Conservation (phyloP, 2,113 vertebrate species). For the Coturnix japonica region DNA sequence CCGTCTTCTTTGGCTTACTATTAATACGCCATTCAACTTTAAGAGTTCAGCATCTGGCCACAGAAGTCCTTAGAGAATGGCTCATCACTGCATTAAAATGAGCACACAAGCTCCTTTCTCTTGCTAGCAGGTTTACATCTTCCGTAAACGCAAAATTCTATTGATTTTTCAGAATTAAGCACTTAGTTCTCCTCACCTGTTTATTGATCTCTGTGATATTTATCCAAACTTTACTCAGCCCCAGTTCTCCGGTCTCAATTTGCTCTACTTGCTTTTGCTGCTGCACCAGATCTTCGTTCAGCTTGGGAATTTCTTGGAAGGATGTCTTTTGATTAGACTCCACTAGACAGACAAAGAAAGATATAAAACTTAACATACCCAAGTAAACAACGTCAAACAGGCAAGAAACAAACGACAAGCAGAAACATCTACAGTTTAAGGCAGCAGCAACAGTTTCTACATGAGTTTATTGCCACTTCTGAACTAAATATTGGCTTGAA, state of each 20-base stretch:
- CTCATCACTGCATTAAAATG: background rate
- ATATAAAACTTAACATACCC: background rate
- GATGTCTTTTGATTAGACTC: constrained; percentile 93
- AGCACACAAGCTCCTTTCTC: background rate
- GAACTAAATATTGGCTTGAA: background rate
- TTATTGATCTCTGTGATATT: constrained; percentile 94
- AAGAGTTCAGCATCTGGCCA: background rate
- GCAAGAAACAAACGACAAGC: background rate
- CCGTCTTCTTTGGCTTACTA: background rate
- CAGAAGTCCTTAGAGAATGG: background rate
- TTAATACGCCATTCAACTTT: background rate
- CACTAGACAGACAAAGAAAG: constrained; percentile 80
- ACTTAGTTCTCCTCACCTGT: constrained; percentile 82
- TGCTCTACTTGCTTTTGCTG: constrained; percentile 88
- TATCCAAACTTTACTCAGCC: constrained; percentile 89
- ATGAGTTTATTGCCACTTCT: background rate
- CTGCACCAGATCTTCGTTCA: constrained; percentile 91
- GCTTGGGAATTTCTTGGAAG: constrained; percentile 90
- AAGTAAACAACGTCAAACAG: background rate
- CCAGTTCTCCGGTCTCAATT: constrained; percentile 88
- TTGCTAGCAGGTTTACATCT: background rate
- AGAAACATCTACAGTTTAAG: background rate
- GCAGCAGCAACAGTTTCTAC: background rate
- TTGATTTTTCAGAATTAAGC: background rate
- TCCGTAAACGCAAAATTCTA: background rate